Evolutionary conservation across 1,140 invertebrate genomes (phyloP).

Genomic region (Bombus terrestris): DNA sequence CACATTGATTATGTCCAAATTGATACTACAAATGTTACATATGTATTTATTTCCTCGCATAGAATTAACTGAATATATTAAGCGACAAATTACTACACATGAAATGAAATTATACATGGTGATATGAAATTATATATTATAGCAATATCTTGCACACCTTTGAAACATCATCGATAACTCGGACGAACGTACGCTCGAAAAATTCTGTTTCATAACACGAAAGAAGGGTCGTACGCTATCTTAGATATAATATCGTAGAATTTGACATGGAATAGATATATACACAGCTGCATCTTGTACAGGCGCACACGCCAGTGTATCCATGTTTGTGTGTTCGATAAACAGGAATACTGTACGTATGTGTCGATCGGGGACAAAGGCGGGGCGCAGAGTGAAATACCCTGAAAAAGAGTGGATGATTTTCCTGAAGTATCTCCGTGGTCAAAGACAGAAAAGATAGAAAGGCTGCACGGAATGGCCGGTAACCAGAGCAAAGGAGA

Average conservation of each 20-base stretch:
- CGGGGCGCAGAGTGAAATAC: slow-evolving; percentile 57
- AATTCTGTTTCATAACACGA: neutral
- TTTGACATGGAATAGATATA: neutral
- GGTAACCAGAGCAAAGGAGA: neutral
- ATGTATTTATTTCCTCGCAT: too few species aligned
- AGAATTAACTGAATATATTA: too few species aligned
- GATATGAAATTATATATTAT: too few species aligned
- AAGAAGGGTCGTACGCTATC: neutral
- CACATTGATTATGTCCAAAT: too few species aligned
- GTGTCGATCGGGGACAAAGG: slow-evolving; percentile 64
- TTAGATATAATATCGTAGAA: neutral
- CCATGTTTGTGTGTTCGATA: slow-evolving; percentile 34
- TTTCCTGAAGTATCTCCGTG: slow-evolving; percentile 43
- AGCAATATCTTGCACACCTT: neutral
- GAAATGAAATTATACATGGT: neutral
- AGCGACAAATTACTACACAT: neutral
- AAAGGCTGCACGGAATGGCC: slow-evolving; percentile 22
- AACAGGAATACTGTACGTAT: slow-evolving; percentile 13
- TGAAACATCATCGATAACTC: neutral
- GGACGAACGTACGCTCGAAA: neutral
- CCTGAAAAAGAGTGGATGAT: slow-evolving; percentile 46
- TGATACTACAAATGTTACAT: too few species aligned
- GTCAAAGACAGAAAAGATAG: slow-evolving; percentile 40
- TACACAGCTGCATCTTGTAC: neutral
- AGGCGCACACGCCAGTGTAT: neutral